Conservation (phyloP, 2,113 vertebrate genomes). For the Catharus bicknelli region DNA sequence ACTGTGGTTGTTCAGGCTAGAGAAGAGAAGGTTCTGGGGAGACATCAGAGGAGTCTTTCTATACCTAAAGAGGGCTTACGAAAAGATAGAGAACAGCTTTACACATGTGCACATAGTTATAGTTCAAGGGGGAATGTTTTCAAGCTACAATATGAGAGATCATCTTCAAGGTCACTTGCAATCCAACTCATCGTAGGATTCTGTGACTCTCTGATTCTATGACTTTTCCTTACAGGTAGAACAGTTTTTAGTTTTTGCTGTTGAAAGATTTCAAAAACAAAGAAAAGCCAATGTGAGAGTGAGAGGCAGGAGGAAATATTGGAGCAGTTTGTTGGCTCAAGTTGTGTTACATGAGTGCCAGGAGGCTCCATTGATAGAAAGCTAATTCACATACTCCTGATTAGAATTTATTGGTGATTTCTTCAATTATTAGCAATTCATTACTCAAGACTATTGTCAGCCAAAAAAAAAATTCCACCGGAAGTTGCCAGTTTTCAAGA, state of each 20-base stretch:
- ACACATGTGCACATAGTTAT: rapidly evolving
- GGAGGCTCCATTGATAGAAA: neutral
- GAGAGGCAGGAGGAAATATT: neutral
- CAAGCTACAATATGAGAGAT: neutral
- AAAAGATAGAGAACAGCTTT: neutral
- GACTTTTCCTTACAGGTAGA: neutral
- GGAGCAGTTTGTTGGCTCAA: neutral
- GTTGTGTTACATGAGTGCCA: neutral
- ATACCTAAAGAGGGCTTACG: too few relatives aligned
- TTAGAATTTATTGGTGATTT: constrained; percentile 2
- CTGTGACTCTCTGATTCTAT: neutral
- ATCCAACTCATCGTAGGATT: neutral
- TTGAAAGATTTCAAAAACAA: neutral
- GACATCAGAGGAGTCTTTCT: too few relatives aligned
- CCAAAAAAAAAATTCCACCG: neutral
- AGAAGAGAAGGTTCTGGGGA: neutral
- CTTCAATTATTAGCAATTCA: neutral
- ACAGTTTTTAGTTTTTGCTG: neutral
- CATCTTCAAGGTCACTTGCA: neutral
- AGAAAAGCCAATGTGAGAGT: neutral
- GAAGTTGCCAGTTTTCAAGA: neutral
- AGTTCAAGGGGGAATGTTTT: neutral
- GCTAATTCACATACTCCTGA: neutral
- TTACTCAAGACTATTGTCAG: neutral
- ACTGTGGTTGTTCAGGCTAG: neutral